Evolutionary conservation across 2,113 vertebrate species (phyloP).

Genomic region (Ceuthmochares aereus): DNA sequence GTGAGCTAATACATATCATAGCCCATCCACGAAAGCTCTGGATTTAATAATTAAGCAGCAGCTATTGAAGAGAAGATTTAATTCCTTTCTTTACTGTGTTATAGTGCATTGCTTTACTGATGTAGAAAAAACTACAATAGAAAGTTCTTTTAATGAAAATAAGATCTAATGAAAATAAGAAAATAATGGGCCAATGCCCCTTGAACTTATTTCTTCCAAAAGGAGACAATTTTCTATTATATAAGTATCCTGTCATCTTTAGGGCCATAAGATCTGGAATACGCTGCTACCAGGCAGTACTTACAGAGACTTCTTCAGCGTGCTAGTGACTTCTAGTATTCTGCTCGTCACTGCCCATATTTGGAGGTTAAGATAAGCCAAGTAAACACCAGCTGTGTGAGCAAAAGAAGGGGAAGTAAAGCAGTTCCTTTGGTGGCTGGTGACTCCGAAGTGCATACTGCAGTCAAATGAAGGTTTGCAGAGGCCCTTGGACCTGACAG

Average conservation of each 20-base stretch:
- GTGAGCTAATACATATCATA: not conserved
- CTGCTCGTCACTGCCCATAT: not conserved
- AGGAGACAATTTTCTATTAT: not conserved
- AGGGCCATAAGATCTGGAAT: not conserved
- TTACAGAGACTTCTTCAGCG: not conserved
- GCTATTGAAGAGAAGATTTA: not conserved
- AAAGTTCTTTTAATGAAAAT: not conserved
- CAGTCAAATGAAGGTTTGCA: not conserved
- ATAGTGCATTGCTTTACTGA: not conserved
- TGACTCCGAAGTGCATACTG: not conserved
- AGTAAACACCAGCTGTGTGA: not conserved
- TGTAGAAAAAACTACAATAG: not conserved
- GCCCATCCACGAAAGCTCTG: not conserved
- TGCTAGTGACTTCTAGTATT: not conserved
- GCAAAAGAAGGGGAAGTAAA: not conserved
- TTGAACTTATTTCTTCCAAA: not conserved
- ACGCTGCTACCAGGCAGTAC: not conserved
- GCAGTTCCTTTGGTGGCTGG: not conserved
- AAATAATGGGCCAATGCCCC: not conserved
- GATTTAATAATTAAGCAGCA: not conserved
- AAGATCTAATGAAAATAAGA: not conserved
- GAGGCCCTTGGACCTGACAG: not conserved
- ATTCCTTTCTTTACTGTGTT: not conserved
- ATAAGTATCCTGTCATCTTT: not conserved
- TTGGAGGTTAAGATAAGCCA: constrained; percentile 3